Conservation (phyloP, 2,888 invertebrate genomes). For the Abscondita cerata region DNA sequence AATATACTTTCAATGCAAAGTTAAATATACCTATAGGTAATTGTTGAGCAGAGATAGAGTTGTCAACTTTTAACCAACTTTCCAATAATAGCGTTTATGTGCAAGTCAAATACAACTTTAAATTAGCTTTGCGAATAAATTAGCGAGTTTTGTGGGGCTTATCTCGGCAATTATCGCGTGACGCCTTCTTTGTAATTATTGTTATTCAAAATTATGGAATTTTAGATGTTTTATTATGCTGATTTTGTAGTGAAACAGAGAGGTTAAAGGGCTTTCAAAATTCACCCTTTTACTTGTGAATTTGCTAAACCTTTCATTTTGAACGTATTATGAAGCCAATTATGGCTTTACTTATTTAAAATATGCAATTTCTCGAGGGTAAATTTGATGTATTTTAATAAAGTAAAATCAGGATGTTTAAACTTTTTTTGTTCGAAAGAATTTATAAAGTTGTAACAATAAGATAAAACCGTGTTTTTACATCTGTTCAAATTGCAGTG, state of each 20-base stretch:
- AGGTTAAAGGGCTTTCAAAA: conserved; percentile 50
- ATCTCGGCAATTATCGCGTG: conserved; percentile 59
- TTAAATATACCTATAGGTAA: conserved; percentile 43
- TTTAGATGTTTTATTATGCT: conserved; percentile 60
- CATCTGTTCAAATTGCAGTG: neutral
- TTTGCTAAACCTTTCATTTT: conserved; percentile 35
- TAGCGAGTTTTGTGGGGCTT: conserved; percentile 59
- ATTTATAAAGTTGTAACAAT: conserved; percentile 5
- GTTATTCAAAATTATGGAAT: conserved; percentile 61
- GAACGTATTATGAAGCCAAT: conserved; percentile 35
- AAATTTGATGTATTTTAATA: conserved; percentile 33
- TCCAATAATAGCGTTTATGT: conserved; percentile 60
- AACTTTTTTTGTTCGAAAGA: neutral
- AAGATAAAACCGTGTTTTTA: conserved; percentile 8
- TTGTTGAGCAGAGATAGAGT: conserved; percentile 51
- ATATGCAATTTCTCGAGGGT: conserved; percentile 32
- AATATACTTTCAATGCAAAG: conserved; percentile 35
- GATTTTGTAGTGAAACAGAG: conserved; percentile 55
- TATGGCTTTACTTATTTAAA: conserved; percentile 32
- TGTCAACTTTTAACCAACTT: conserved; percentile 60
- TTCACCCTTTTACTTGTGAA: conserved; percentile 39
- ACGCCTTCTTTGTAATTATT: conserved; percentile 60
- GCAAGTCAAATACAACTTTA: conserved; percentile 62
- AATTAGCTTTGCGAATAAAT: conserved; percentile 61
- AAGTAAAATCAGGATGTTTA: conserved; percentile 29